Conservation (phyloP, 2,113 vertebrate genomes). For the Stegostoma tigrinum region DNA sequence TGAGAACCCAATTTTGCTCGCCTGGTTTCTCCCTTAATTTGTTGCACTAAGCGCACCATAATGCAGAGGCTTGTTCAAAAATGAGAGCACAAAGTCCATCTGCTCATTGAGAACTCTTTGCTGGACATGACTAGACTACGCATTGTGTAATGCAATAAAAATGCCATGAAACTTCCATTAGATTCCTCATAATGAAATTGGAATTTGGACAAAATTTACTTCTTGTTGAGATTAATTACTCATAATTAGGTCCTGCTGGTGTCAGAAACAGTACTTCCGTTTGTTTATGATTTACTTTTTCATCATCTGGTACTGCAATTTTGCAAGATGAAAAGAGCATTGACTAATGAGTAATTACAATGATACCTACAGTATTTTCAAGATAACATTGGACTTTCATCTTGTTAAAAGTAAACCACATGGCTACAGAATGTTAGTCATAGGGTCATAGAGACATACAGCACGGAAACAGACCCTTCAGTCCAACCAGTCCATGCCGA, state of each 20-base stretch:
- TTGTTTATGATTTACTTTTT: neutral
- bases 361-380: neutral
- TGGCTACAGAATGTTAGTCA: neutral
- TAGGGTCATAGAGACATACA: too few species aligned
- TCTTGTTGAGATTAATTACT: neutral
- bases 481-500: too few species aligned
- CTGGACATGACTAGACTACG: neutral
- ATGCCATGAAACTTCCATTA: neutral
- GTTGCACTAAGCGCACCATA: neutral
- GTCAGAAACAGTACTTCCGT: neutral
- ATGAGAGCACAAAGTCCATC: neutral
- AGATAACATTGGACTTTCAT: neutral
- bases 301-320: neutral
- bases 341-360: neutral
- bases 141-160: neutral
- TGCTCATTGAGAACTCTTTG: neutral
- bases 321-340: neutral
- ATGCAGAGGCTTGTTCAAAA: neutral
- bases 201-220: neutral
- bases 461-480: too few species aligned
- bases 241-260: neutral
- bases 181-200: neutral
- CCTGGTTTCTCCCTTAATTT: neutral
- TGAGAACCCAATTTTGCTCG: neutral
- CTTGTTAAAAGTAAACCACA: slow-evolving; percentile 21